A percentile compares a stretch with the other conserved stretches of the same genome.
phyloP scores from a whole-genome alignment of 1,140 invertebrate genomes.

The Drosophila willistoni region DNA sequence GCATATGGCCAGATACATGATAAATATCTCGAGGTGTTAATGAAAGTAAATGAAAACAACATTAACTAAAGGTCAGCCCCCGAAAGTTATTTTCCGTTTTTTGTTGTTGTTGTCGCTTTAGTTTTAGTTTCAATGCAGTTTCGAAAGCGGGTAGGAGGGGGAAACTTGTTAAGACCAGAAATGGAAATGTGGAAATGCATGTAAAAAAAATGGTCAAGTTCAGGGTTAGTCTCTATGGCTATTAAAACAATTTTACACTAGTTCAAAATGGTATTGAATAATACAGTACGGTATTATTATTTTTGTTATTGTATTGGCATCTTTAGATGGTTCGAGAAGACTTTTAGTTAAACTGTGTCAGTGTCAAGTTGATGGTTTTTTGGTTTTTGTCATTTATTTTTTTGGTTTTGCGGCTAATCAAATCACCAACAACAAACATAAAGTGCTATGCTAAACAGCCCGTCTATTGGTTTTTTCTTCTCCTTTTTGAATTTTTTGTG shows the following conservation, averaged over 20 bases:
- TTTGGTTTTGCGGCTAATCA: conserved; percentile 20
- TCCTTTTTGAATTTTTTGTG: conserved; percentile 3
- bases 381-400: conserved; percentile 22
- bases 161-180: conserved; percentile 2
- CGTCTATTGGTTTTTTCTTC: conserved; percentile 9
- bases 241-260: not conserved
- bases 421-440: conserved; percentile 43
- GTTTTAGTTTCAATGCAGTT: conserved; percentile 1
- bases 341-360: conserved; percentile 56
- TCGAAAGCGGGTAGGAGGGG: not conserved
- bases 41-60: conserved; percentile 40
- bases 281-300: conserved; percentile 4
- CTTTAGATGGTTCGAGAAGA: conserved; percentile 47
- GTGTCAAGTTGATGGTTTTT: conserved; percentile 40
- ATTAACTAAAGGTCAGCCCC: conserved; percentile 37
- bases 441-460: conserved; percentile 69
- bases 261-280: not conserved
- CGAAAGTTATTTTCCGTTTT: conserved; percentile 2
- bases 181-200: conserved; percentile 11
- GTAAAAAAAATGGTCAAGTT: conserved; percentile 52
- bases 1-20: not conserved
- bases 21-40: conserved; percentile 20
- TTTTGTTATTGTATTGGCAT: conserved; percentile 19
- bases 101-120: conserved; percentile 12
- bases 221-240: conserved; percentile 37